Conservation (phyloP, 1,140 invertebrate genomes). For the Mamestra configurata region DNA sequence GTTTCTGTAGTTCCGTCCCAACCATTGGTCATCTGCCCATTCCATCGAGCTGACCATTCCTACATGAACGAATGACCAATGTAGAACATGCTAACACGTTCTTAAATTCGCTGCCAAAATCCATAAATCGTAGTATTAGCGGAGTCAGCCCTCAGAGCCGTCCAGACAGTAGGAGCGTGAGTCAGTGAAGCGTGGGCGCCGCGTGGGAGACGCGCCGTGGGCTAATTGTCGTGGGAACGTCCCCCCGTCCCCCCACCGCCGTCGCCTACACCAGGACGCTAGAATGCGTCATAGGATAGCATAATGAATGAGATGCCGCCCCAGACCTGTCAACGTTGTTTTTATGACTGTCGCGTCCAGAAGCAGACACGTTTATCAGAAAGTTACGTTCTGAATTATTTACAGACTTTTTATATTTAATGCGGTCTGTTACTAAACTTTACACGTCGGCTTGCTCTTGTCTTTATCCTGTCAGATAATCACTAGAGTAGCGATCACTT, state of each 20-base stretch:
- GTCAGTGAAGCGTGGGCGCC: conserved; percentile 59
- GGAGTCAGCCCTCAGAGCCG: conserved; percentile 48
- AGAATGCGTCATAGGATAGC: conserved; percentile 46
- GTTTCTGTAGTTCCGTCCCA: too few relatives aligned
- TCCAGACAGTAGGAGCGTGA: conserved; percentile 54
- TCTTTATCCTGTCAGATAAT: too few relatives aligned
- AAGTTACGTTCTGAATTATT: background rate
- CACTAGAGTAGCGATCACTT: background rate
- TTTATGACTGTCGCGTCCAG: conserved; percentile 17
- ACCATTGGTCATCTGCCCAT: too few relatives aligned
- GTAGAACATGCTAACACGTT: conserved; percentile 3
- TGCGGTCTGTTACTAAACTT: too few relatives aligned
- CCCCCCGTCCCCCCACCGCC: conserved; percentile 50
- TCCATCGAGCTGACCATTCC: background rate
- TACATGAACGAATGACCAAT: background rate
- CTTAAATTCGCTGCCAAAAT: conserved; percentile 30
- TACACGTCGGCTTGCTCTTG: too few relatives aligned
- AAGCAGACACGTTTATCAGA: background rate
- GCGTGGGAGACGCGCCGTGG: conserved; percentile 67
- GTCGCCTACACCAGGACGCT: conserved; percentile 29
- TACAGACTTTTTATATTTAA: too few relatives aligned
- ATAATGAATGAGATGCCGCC: conserved; percentile 41
- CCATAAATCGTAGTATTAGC: conserved; percentile 26
- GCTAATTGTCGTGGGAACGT: conserved; percentile 84
- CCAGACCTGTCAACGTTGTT: conserved; percentile 25